Evolutionary conservation across 2,113 vertebrate genomes (phyloP).

Genomic region (Parotia lawesii): DNA sequence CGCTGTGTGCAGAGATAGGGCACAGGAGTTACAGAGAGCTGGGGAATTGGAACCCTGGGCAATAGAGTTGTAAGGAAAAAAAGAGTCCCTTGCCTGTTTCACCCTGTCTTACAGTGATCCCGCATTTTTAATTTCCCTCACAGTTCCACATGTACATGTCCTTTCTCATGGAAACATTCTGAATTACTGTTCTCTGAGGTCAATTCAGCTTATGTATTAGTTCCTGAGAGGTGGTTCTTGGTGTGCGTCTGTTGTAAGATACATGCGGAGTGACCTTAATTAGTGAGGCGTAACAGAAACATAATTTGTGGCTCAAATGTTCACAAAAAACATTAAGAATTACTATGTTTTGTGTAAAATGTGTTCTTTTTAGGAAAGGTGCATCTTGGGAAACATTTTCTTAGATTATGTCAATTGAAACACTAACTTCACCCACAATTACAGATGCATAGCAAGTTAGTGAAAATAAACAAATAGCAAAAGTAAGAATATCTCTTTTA

Average conservation of each 20-base stretch:
- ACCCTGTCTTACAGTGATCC: neutral
- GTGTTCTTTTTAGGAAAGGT: neutral
- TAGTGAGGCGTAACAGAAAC: neutral
- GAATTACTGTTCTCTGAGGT: neutral
- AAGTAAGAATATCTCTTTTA: neutral
- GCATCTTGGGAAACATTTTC: neutral
- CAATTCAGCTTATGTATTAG: neutral
- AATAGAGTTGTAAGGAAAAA: neutral
- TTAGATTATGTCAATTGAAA: neutral
- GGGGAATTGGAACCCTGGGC: neutral
- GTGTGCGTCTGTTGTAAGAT: neutral
- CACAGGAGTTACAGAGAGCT: neutral
- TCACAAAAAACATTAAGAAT: neutral
- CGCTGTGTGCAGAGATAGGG: neutral
- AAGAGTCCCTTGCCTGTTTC: neutral
- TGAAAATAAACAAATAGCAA: neutral
- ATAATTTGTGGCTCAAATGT: neutral
- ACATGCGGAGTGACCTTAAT: neutral
- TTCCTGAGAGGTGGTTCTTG: neutral
- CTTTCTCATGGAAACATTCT: neutral
- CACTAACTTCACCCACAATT: neutral
- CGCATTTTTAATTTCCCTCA: neutral
- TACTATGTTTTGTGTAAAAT: neutral
- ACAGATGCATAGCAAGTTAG: neutral
- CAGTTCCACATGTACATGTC: neutral